Base-by-base conservation (phyloP, 1,140 invertebrate species). In the Trichogramma pretiosum region DNA sequence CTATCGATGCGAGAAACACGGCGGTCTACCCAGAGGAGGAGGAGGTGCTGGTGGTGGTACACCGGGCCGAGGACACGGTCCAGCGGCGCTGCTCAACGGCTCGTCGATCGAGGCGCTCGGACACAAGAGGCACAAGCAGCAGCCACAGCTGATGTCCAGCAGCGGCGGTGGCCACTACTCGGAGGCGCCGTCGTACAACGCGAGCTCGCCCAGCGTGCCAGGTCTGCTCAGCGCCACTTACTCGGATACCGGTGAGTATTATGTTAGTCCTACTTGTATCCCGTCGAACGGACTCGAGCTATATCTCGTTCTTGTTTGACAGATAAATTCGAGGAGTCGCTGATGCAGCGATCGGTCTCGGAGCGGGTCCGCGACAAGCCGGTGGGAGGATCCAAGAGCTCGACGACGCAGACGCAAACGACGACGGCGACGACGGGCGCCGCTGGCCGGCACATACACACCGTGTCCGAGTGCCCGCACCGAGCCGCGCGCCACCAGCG, bases 331-430 rank as follows among this genome's bases (percentile, higher is more conserved):
- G 70, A 70, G 9, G 69, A 67, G 19, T 50, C 58, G 10, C 54
- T 61, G 50, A 77, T 77, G 9, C 74, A 77, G 42, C 68, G 74
- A 4, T 75, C 75, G 22, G 74, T 75, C 24, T 76, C 75, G 13
- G 75, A 76, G 54, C 63, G 67, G 14, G 64, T 70, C 47, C 57
- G 71, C 13, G 68, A 73, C 46, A 64, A 68, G 53, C 60, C 56
- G 24, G 18, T 28, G 35, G 33, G 45, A 54, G 10, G 47, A 54
- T 30, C 26, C 26, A 13, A 45, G 52, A 28, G 28, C 44, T 13
- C 38, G 48, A 17, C 34, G 34, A n/a, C 26, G 26, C 26, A 13
- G 26, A 7, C 7, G 26, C 26, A 30, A 30, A 13, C 8, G 8
- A 13, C 26, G n/a, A 9, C 26, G 26, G 13, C 10, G 17, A n/a